phyloP scores from a whole-genome alignment of 1,140 invertebrate species.

The Proctacanthus coquilletti region DNA sequence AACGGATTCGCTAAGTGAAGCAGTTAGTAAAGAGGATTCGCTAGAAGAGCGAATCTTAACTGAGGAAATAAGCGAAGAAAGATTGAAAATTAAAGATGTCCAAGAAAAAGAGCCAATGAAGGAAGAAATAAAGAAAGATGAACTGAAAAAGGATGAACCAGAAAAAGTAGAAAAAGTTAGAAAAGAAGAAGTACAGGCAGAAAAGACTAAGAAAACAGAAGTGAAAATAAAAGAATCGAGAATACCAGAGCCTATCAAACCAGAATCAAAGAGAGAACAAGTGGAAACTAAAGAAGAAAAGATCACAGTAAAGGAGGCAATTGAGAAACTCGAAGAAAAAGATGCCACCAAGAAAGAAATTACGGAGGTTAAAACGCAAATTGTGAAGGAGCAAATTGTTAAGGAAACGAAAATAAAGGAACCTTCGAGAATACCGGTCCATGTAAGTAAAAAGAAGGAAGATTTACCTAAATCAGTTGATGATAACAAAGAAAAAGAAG shows the following conservation, averaged over 20 bases:
- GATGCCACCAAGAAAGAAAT: neutral
- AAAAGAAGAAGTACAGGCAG: neutral
- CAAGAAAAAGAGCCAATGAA: too few species aligned
- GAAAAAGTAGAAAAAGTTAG: too few species aligned
- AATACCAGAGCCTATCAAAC: conserved; percentile 14
- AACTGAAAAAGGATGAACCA: too few species aligned
- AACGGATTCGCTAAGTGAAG: too few species aligned
- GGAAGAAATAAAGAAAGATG: too few species aligned
- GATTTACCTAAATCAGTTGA: conserved; percentile 11
- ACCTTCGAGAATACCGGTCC: conserved; percentile 14
- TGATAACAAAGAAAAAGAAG: conserved; percentile 11
- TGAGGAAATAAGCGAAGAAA: neutral
- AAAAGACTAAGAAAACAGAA: neutral
- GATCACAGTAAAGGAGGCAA: conserved; percentile 17
- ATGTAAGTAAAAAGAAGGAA: conserved; percentile 22
- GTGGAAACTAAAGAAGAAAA: neutral
- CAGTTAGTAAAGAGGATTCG: too few species aligned
- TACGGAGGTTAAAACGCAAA: conserved; percentile 2
- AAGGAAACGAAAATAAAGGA: conserved; percentile 6
- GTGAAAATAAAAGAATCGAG: conserved; percentile 13
- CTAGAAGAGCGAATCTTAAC: conserved; percentile 8
- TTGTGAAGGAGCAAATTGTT: conserved; percentile 2
- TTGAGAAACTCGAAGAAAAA: conserved; percentile 14
- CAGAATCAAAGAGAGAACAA: neutral
- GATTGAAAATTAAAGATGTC: too few species aligned